phyloP scores from a whole-genome alignment of 64 coral and sea anemone genomes.

The Stylophora pistillata region DNA sequence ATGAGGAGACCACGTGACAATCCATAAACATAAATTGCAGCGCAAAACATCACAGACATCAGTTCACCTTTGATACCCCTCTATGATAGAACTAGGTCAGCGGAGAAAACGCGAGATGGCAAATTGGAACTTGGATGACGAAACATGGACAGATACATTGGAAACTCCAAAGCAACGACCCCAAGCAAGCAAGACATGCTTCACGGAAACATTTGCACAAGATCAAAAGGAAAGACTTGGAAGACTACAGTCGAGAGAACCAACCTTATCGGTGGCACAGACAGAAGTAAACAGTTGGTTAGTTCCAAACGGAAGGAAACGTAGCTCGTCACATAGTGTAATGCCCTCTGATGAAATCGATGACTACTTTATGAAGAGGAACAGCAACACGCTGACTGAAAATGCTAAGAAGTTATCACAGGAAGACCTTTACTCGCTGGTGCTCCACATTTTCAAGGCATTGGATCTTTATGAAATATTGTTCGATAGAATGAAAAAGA shows the following conservation, averaged over 20 bases:
- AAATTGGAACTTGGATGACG: neutral
- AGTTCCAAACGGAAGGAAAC: neutral
- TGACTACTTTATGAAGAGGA: neutral
- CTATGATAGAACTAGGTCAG: neutral
- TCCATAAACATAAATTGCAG: neutral
- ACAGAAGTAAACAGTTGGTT: neutral
- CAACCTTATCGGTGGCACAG: neutral
- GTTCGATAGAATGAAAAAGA: constrained; percentile 18
- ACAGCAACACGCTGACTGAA: neutral
- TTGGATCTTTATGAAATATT: constrained; percentile 18
- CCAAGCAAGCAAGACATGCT: neutral
- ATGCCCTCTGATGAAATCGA: neutral
- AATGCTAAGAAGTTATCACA: neutral
- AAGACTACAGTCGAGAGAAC: neutral
- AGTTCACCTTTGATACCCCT: neutral
- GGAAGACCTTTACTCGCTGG: neutral
- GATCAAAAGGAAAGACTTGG: neutral
- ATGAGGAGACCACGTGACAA: neutral
- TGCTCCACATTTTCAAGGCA: constrained; percentile 13
- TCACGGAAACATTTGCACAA: neutral
- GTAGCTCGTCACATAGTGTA: neutral
- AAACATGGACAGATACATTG: neutral
- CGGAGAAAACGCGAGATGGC: neutral
- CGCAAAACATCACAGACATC: neutral
- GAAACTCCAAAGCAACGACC: neutral